A percentile compares a stretch with the other conserved stretches of the same genome.
phyloP scores from a whole-genome alignment of 2,797 vertebrate species.

The Lateolabrax maculatus region DNA sequence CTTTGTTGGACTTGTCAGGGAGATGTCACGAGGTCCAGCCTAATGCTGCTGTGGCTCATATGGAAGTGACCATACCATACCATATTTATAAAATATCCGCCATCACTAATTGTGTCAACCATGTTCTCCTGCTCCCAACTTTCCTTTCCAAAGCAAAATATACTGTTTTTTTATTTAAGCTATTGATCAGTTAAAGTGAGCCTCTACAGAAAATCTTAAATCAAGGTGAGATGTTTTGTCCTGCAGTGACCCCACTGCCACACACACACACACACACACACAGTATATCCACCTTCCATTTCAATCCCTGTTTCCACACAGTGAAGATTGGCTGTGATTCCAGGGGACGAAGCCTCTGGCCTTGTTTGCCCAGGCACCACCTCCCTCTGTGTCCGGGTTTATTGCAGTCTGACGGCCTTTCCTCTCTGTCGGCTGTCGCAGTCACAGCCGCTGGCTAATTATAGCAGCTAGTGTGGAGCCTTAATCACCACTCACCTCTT shows the following conservation, averaged over 20 bases:
- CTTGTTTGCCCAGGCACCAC: slow-evolving; percentile 25
- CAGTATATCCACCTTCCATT: not conserved
- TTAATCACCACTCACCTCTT: not conserved
- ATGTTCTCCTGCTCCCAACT: no score
- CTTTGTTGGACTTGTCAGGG: no score
- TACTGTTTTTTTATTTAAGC: no score
- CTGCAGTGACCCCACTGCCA: not conserved
- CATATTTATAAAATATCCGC: no score
- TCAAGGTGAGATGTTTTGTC: not conserved
- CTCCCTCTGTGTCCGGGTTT: slow-evolving; percentile 29
- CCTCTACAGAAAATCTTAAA: not conserved
- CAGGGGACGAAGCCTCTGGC: slow-evolving; percentile 30
- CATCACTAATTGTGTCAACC: no score
- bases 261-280: not conserved
- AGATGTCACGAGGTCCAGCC: no score
- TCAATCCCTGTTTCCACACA: not conserved
- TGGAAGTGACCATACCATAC: no score
- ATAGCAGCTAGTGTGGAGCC: slow-evolving; percentile 35
- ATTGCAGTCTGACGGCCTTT: slow-evolving; percentile 37
- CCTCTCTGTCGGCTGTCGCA: slow-evolving; percentile 27
- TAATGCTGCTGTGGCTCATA: no score
- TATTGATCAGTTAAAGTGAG: no score
- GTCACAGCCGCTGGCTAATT: slow-evolving; percentile 49
- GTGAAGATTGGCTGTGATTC: slow-evolving; percentile 13
- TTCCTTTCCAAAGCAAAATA: no score